A percentile compares a stretch with the other conserved stretches of the same genome.
phyloP scores from a whole-genome alignment of 2,113 vertebrate species.

The Psittacula cyanocephala region DNA sequence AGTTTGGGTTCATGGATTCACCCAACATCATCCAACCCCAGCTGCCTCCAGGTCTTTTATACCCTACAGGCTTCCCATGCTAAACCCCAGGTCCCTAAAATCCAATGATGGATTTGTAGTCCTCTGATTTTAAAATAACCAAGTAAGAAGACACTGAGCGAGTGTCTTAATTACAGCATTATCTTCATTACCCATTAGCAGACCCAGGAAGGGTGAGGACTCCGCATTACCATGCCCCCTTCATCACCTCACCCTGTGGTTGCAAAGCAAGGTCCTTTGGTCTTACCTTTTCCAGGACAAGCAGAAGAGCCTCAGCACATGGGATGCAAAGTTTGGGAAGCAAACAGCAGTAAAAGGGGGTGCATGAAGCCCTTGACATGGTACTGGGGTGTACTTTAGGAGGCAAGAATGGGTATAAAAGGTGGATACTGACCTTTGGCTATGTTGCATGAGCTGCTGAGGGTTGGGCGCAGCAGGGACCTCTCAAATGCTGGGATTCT shows the following conservation, averaged over 20 bases:
- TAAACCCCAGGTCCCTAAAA: background rate
- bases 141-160: background rate
- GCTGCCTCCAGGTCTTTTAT: fast-evolving
- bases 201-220: background rate
- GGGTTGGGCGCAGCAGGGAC: background rate
- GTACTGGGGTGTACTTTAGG: background rate
- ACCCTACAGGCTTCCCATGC: background rate
- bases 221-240: fast-evolving
- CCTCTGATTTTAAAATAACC: conserved; percentile 35
- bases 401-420: fast-evolving
- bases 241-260: fast-evolving
- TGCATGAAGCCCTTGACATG: fast-evolving
- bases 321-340: background rate
- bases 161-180: conserved; percentile 23
- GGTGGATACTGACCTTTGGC: background rate
- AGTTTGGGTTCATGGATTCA: fast-evolving
- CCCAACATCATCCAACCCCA: background rate
- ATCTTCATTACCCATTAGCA: background rate
- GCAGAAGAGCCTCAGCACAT: fast-evolving
- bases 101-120: background rate
- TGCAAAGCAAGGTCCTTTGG: fast-evolving
- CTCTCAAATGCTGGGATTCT: background rate
- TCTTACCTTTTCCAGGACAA: background rate
- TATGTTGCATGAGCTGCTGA: background rate
- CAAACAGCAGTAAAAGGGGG: background rate